Base-by-base conservation (phyloP, 2,113 vertebrate genomes). In the Leucoraja erinaceus region DNA sequence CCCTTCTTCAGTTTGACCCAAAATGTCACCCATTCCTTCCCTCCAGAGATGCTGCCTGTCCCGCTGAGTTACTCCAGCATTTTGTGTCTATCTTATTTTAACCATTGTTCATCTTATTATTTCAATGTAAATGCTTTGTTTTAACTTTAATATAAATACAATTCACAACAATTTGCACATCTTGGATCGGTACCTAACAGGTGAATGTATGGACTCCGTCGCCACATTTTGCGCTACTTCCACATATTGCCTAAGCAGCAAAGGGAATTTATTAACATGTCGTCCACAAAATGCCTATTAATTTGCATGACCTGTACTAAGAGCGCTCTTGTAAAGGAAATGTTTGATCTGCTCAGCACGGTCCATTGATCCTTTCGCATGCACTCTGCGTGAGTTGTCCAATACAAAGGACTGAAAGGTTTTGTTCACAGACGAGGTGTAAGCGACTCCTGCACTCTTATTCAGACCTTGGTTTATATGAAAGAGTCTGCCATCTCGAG, bases 361-460 rank as follows among this genome's bases (percentile, higher is more conserved):
- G 81, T 86, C n/a, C 61, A 90, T 70, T 90, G 63, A 91, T 91
- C 63, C 68, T 72, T 91, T 90, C 66, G 31, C 8, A 54, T 74
- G 38, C 22, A 54, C 38, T 54, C 90, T 47, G 10, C 90, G 16
- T 74, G 33, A 91, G 66, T 91, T 66, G 10, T 25, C 33, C 70
- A 5, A 33, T 91, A 91, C 68, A 54, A 72, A 91, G 66, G 66
- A 74, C 18, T 54, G 38, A 91, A 72, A 47, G 66, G 22, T 88
- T 72, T 72, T 70, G 66, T 33, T 74, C 63, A 91, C 9, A 10
- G 9, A 25, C 10, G 90, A 72, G 66, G 31, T 74, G 38, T 54
- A 91, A 74, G 68, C 70, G 90, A 72, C 38, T 74, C 54, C 66
- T 25, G 22, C 68, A 72, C 33, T 91, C 25, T 91, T 91, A 72